phyloP scores from a whole-genome alignment of 2,888 invertebrate species.

The Lordiphosa andalusiaca region DNA sequence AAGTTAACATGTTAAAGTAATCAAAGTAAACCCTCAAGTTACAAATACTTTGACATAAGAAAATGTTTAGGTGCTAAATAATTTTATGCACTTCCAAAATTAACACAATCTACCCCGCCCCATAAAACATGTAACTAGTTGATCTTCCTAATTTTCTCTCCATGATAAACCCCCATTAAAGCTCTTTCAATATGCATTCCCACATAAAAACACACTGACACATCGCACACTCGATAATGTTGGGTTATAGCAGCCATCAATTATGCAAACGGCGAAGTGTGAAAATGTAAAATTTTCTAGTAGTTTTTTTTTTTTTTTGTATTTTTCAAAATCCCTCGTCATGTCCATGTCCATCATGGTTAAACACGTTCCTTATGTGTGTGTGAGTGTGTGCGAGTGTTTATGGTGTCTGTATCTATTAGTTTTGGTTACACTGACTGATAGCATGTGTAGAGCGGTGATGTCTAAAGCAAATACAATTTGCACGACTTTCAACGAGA shows the following conservation, averaged over 20 bases:
- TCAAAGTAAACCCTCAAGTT: too few species aligned
- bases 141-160: not conserved
- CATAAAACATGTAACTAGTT: too few species aligned
- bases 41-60: too few species aligned
- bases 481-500: conserved; percentile 58
- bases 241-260: conserved; percentile 47
- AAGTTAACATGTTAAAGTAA: too few species aligned
- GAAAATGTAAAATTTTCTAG: conserved; percentile 40
- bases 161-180: conserved; percentile 2
- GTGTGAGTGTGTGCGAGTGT: conserved; percentile 35
- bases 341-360: conserved; percentile 48
- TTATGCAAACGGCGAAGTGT: conserved; percentile 69
- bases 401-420: conserved; percentile 11
- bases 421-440: conserved; percentile 5
- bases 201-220: not conserved
- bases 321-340: conserved; percentile 44
- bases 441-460: conserved; percentile 25
- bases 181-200: conserved; percentile 1
- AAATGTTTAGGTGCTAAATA: too few species aligned
- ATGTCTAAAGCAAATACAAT: conserved; percentile 65
- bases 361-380: conserved; percentile 44
- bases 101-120: too few species aligned
- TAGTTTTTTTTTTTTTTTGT: conserved; percentile 12
- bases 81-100: too few species aligned
- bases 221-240: not conserved